Percentiles rank a stretch among this genome's conserved stretches.
phyloP scores from a whole-genome alignment of 2,888 invertebrate species.

The Sipha maydis region DNA sequence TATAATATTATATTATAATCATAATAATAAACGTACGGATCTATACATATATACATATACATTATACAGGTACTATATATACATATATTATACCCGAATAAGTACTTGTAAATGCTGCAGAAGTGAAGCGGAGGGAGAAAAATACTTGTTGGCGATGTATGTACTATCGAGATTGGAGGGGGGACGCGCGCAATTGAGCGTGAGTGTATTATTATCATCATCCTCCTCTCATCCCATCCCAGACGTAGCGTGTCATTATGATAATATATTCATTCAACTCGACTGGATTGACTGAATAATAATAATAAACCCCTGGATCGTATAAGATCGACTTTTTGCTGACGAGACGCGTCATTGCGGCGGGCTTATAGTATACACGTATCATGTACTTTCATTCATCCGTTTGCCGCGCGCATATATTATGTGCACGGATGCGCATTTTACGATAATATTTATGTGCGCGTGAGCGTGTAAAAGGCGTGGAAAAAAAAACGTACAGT shows the following conservation, averaged over 20 bases:
- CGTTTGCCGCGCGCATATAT: not conserved
- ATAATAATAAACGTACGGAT: slow-evolving; percentile 1
- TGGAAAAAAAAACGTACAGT: no score
- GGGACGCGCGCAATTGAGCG: not conserved
- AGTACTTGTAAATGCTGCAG: not conserved
- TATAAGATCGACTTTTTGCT: not conserved
- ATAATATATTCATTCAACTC: slow-evolving; percentile 29
- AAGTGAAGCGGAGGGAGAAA: not conserved
- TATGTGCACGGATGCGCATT: not conserved
- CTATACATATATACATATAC: not conserved
- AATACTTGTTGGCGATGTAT: not conserved
- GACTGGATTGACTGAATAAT: not conserved
- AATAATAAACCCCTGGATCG: slow-evolving; percentile 1
- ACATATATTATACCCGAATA: not conserved
- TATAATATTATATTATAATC: not conserved
- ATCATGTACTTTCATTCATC: not conserved
- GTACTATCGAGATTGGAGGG: not conserved
- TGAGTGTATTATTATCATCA: not conserved
- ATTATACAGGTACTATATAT: no score
- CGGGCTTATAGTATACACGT: not conserved
- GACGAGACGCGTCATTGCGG: not conserved
- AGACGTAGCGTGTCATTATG: not conserved
- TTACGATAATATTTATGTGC: not conserved
- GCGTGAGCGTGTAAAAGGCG: not conserved
- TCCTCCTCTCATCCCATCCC: not conserved